Base-by-base conservation (phyloP, 2,113 vertebrate genomes). In the Nettapus auritus region DNA sequence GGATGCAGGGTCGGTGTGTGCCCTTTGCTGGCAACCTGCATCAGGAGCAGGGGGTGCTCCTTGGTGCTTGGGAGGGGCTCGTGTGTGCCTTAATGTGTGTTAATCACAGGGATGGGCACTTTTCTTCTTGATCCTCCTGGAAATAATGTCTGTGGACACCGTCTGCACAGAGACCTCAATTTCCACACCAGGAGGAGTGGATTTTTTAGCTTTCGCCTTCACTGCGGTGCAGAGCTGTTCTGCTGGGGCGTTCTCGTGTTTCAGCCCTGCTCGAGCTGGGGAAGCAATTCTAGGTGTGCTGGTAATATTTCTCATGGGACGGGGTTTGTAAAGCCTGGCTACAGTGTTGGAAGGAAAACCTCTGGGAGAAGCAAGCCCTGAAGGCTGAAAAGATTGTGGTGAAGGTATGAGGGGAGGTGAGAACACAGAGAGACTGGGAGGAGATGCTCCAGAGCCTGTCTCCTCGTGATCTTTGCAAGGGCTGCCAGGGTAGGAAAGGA, bases 1-100 rank as follows among this genome's bases (percentile, higher is more conserved):
- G 2, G 7, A 13, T 50, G 22, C 12, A 11, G 70, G 26, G 2
- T 3, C 29, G n/a, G 26, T 0, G 3, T 34, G 50, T n/a, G 53
- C 60, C 8, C 3, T 44, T 36, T 19, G 25, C 26, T 23, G 33
- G 26, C 7, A 21, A 8, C 55, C 28, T 3, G 19, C 19, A 46
- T 17, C 8, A 1, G 13, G 56, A 40, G 55, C 71, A 17, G 46
- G 19, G 33, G 46, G 3, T 13, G 21, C 50, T 64, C 42, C 40
- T 40, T 9, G 28, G 59, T 34, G 52, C 67, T 28, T 3, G 5
- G 26, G 31, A 29, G 36, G 59, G 67, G 34, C 26, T 67, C 26
- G 34, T 3, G 1, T 2, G 9, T 25, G 34, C 23, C 68, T 68
- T 53, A 44, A 26, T 9, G 22, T 60, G 50, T 28, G 2, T 13